Evolutionary conservation across 2,797 vertebrate species (phyloP).

Genomic region (Epinephelus coioides): DNA sequence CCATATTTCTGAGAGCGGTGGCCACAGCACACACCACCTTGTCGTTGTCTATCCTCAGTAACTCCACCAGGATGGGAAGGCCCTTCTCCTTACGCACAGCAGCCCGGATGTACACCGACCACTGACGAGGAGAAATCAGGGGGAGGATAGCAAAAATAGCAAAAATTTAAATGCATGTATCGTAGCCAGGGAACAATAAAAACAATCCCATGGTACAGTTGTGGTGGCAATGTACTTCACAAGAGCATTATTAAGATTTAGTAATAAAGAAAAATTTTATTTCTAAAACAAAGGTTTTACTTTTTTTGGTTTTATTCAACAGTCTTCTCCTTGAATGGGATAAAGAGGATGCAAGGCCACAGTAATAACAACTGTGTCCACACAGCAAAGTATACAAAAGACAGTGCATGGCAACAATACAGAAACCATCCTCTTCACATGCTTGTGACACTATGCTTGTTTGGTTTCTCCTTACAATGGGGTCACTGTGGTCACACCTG

Average conservation of each 20-base stretch:
- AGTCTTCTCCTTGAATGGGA: conserved; percentile 6
- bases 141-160: not conserved
- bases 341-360: not conserved
- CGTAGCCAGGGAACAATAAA: not conserved
- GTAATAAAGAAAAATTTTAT: not conserved
- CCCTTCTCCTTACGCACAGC: conserved; percentile 90
- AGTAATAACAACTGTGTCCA: not conserved
- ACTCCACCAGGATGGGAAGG: conserved; percentile 96
- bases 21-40: conserved; percentile 98
- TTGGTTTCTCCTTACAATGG: not conserved
- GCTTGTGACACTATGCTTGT: not conserved
- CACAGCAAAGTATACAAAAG: not conserved
- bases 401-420: not conserved
- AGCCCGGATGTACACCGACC: conserved; percentile 97
- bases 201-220: not conserved
- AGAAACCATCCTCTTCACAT: not conserved
- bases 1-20: conserved; percentile 98
- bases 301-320: not conserved
- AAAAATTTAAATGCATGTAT: not conserved
- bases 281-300: not conserved
- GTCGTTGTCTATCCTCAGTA: conserved; percentile 98
- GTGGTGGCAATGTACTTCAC: not conserved
- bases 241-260: not conserved
- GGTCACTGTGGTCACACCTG: not conserved
- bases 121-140: conserved; percentile 76